These are phyloP conservation scores for Epinotia brunnichana DNA, from an alignment of 2,888 invertebrate genomes.

Conservation along the genomic window DNA sequence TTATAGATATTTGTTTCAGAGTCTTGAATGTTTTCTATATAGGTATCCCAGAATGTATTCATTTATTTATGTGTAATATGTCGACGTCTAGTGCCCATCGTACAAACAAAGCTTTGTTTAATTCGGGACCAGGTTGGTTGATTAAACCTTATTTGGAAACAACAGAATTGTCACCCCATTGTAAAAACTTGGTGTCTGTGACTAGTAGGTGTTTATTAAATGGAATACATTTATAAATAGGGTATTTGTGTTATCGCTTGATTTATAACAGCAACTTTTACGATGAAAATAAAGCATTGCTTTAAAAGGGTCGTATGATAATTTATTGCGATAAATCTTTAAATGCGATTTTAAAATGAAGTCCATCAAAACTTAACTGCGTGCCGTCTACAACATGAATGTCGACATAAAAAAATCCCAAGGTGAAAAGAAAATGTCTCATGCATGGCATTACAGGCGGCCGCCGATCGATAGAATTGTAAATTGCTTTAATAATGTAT, in stretches of 20 bases:
- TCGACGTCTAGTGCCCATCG: too few relatives aligned
- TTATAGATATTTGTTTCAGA: too few relatives aligned
- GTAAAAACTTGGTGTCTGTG: background rate
- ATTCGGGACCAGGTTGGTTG: too few relatives aligned
- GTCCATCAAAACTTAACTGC: constrained; percentile 54
- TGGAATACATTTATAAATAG: too few relatives aligned
- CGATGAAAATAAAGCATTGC: constrained; percentile 21
- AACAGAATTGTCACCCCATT: background rate
- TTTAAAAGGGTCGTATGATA: constrained; percentile 32
- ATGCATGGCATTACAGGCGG: constrained; percentile 67
- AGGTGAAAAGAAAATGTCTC: constrained; percentile 73
- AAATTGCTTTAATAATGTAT: constrained; percentile 70
- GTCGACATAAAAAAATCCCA: constrained; percentile 66
- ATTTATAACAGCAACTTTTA: constrained; percentile 27
- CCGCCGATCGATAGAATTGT: constrained; percentile 74
- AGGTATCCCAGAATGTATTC: too few relatives aligned
- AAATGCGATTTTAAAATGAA: constrained; percentile 33
- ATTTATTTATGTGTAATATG: too few relatives aligned
- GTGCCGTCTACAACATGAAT: constrained; percentile 54
- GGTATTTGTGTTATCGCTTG: constrained; percentile 21
- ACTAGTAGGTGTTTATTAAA: background rate
- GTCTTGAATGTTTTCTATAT: too few relatives aligned
- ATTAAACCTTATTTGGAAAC: background rate
- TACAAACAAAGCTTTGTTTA: too few relatives aligned
- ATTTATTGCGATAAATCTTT: constrained; percentile 27